Conservation (phyloP, 2,797 vertebrate species). For the Coranthus polyacanthus region DNA sequence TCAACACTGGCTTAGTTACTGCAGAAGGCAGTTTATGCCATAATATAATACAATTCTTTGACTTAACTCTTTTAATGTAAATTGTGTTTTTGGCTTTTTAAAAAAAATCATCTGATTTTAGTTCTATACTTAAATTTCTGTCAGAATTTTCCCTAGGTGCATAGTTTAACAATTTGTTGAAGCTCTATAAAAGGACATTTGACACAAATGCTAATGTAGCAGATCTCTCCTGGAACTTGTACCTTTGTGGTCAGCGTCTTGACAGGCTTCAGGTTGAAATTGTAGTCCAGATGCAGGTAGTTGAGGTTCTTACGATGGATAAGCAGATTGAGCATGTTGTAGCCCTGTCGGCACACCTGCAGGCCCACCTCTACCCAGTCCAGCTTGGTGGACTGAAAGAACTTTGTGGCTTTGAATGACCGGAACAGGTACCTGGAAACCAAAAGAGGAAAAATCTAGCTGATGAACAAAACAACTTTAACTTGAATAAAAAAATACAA, state of each 20-base stretch:
- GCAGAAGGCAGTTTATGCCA: fast-evolving
- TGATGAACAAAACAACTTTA: background rate
- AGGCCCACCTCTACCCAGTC: constrained; percentile 99
- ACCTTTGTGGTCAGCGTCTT: constrained; percentile 99
- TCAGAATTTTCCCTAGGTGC: too few relatives aligned
- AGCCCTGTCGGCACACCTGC: constrained; percentile 98
- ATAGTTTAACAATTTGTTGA: background rate
- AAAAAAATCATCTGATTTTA: too few relatives aligned
- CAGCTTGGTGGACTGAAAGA: constrained; percentile 99
- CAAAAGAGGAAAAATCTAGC: background rate
- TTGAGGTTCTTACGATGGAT: constrained; percentile 99
- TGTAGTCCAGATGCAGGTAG: constrained; percentile 98
- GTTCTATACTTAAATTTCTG: too few relatives aligned
- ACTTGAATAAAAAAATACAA: background rate
- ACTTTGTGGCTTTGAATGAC: constrained; percentile 99
- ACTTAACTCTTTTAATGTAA: too few relatives aligned
- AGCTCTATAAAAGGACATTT: background rate
- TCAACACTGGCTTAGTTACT: background rate
- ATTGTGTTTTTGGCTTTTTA: too few relatives aligned
- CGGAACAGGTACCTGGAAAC: constrained; percentile 94
- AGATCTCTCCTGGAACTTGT: background rate
- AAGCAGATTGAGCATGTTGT: constrained; percentile 99
- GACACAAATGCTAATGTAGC: background rate
- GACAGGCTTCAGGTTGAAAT: constrained; percentile 99
- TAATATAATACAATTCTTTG: too few relatives aligned